Conservation (phyloP, 2,888 invertebrate species). For the Tachina fera region DNA sequence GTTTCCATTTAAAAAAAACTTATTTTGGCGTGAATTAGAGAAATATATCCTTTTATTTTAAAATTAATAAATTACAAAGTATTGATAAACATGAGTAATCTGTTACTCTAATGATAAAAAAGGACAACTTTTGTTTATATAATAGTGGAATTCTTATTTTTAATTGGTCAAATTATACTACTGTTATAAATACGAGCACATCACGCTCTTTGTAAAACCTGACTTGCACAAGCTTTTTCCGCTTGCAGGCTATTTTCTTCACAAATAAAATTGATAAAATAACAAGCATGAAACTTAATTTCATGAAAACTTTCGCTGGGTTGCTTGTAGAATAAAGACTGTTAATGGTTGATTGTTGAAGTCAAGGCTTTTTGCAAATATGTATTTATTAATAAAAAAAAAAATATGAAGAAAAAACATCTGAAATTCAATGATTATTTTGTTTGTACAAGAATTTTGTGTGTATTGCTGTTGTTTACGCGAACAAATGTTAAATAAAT, state of each 20-base stretch:
- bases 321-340: not conserved
- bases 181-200: too few species aligned
- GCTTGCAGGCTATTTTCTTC: not conserved
- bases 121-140: too few species aligned
- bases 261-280: not conserved
- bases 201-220: too few species aligned
- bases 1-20: too few species aligned
- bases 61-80: too few species aligned
- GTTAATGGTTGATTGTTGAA: slow-evolving; percentile 62
- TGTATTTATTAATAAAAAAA: slow-evolving; percentile 37
- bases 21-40: too few species aligned
- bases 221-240: too few species aligned
- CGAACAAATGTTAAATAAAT: slow-evolving; percentile 66
- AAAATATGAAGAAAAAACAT: not conserved
- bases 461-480: slow-evolving; percentile 56
- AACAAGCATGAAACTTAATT: not conserved
- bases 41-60: too few species aligned
- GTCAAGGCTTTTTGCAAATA: slow-evolving; percentile 64
- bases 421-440: slow-evolving; percentile 62
- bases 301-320: slow-evolving; percentile 29
- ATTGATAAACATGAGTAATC: too few species aligned
- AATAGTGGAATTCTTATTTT: too few species aligned
- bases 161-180: too few species aligned
- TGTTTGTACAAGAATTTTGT: slow-evolving; percentile 55
- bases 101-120: too few species aligned